Conservation (phyloP, 2,888 invertebrate species). For the Iphiclides podalirius region DNA sequence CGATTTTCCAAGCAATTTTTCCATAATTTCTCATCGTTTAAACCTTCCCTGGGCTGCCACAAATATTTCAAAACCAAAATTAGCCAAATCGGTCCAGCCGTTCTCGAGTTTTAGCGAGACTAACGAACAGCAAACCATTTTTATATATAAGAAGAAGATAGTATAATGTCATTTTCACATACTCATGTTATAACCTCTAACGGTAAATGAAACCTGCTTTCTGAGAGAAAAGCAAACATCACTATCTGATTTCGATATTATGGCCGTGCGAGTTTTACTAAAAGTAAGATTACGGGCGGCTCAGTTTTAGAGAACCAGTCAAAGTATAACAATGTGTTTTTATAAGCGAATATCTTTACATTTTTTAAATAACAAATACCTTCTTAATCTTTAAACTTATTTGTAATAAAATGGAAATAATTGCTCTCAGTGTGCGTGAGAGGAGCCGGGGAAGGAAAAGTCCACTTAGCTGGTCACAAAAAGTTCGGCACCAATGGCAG, state of each 20-base stretch:
- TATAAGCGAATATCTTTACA: no score
- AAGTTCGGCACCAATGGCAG: constrained; percentile 82
- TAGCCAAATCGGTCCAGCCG: no score
- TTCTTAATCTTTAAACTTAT: no score
- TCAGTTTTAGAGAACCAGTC: constrained; percentile 40
- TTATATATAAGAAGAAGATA: no score
- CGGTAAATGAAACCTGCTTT: constrained; percentile 35
- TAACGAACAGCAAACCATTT: no score
- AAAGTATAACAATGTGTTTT: constrained; percentile 28
- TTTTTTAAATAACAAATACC: no score
- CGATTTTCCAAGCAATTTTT: no score
- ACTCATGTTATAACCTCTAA: neutral
- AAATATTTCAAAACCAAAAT: no score
- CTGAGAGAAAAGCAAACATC: constrained; percentile 59
- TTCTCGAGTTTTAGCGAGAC: no score
- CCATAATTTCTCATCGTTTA: no score
- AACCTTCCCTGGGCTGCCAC: no score
- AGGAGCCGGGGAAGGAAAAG: constrained; percentile 74
- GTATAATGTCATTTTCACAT: neutral
- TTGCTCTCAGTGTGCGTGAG: constrained; percentile 75
- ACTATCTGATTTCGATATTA: constrained; percentile 55
- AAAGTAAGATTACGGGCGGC: constrained; percentile 23
- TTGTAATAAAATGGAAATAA: constrained; percentile 38
- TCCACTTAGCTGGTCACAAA: constrained; percentile 82
- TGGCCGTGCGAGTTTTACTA: constrained; percentile 39